Conservation (phyloP, 64 coral and sea anemone genomes). For the Pocillopora damicornis region DNA sequence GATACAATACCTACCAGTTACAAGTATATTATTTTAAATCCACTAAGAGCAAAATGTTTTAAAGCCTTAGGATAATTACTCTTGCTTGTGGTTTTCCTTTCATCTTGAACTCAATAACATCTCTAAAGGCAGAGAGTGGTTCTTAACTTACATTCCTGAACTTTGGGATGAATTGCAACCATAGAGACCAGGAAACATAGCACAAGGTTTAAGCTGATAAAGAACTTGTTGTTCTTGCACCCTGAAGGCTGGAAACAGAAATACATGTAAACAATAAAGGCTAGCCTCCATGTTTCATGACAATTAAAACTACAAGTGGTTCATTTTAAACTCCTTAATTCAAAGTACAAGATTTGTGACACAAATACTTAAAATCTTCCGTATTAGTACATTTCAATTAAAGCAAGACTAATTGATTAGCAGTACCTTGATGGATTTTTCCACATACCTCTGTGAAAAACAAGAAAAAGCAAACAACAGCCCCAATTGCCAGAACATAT, state of each 20-base stretch:
- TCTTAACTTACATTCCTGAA: constrained; percentile 81
- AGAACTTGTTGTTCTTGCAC: constrained; percentile 92
- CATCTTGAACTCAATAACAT: no score
- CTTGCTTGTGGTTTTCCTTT: no score
- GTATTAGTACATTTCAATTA: no score
- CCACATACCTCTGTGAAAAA: constrained; percentile 88
- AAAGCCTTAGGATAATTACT: no score
- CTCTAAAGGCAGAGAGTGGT: not conserved
- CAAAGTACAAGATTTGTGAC: no score
- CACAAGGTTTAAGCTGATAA: constrained; percentile 92
- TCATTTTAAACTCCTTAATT: not conserved
- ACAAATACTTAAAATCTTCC: no score
- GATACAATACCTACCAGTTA: no score
- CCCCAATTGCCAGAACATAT: constrained; percentile 77
- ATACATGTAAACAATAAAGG: not conserved
- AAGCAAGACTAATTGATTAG: no score
- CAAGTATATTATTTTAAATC: no score
- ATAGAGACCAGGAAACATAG: constrained; percentile 67
- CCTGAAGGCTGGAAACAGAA: constrained; percentile 56
- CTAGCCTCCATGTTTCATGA: not conserved
- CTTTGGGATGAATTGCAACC: constrained; percentile 83
- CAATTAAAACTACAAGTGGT: not conserved
- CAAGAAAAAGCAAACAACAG: constrained; percentile 83
- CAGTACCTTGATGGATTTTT: no score
- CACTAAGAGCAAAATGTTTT: no score